These are phyloP conservation scores for Tuta absoluta DNA, from an alignment of 2,888 invertebrate species.

Conservation along the genomic window DNA sequence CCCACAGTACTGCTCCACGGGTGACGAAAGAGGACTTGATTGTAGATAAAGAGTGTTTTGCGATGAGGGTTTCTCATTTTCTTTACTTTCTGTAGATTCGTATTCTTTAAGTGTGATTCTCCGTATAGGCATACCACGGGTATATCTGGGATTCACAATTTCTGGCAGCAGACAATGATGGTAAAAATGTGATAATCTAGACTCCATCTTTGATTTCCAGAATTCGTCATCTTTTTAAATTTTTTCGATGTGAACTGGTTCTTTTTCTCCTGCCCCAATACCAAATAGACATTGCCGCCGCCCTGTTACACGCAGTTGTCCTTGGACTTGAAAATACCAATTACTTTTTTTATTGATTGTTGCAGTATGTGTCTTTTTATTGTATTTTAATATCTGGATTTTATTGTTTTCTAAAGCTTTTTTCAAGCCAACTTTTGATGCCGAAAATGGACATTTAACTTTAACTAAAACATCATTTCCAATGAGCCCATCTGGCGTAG, in stretches of 20 bases:
- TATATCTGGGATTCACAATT: conserved; percentile 15
- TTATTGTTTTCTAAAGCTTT: conserved; percentile 29
- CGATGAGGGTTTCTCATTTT: too few species aligned
- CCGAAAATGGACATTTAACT: conserved; percentile 31
- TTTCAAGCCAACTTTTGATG: conserved; percentile 10
- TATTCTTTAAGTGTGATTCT: not conserved
- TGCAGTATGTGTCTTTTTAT: not conserved
- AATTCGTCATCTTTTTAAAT: conserved; percentile 27
- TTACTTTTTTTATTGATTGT: conserved; percentile 4
- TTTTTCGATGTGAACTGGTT: conserved; percentile 6
- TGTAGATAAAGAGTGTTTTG: too few species aligned
- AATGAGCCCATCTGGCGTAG: conserved; percentile 34
- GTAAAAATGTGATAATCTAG: conserved; percentile 24
- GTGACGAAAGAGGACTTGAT: too few species aligned
- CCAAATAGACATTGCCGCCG: not conserved
- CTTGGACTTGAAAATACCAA: conserved; percentile 19
- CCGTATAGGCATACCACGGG: conserved; percentile 14
- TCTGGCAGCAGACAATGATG: conserved; percentile 23
- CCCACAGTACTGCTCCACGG: too few species aligned
- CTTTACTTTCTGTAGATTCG: too few species aligned
- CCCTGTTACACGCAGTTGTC: conserved; percentile 6
- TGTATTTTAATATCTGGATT: conserved; percentile 6
- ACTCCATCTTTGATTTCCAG: conserved; percentile 25
- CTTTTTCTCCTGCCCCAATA: conserved; percentile 19
- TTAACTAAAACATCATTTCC: conserved; percentile 28